A percentile compares a stretch with the other conserved stretches of the same genome.
phyloP scores from a whole-genome alignment of 2,113 vertebrate genomes.

The Dasyornis broadbenti region DNA sequence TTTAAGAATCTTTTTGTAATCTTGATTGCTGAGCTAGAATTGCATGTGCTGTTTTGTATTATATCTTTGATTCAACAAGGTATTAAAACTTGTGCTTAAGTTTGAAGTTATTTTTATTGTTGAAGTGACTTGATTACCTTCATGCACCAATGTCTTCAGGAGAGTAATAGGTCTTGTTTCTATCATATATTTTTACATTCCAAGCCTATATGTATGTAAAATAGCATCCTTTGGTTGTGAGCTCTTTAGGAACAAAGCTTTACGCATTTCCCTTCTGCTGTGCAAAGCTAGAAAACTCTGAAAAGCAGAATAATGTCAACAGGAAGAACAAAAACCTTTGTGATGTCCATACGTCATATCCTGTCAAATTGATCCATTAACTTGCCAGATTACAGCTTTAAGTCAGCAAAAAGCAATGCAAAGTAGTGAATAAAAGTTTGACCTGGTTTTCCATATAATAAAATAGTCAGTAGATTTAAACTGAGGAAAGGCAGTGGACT shows the following conservation, averaged over 20 bases:
- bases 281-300: background rate
- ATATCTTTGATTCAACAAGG: background rate
- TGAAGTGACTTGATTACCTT: background rate
- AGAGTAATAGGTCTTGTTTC: background rate
- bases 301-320: background rate
- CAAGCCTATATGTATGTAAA: background rate
- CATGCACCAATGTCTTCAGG: conserved; percentile 16
- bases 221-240: background rate
- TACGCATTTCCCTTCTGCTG: background rate
- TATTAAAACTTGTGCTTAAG: background rate
- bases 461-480: background rate
- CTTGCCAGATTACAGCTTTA: background rate
- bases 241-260: background rate
- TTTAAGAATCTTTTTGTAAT: background rate
- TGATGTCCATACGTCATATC: background rate
- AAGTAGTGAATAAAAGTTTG: background rate
- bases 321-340: background rate
- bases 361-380: background rate
- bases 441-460: background rate
- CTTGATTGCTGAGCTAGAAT: background rate
- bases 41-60: background rate
- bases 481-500: background rate
- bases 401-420: background rate
- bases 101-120: background rate
- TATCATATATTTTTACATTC: background rate